Base-by-base conservation (phyloP, 2,797 vertebrate genomes). In the Phataginus tricuspis region DNA sequence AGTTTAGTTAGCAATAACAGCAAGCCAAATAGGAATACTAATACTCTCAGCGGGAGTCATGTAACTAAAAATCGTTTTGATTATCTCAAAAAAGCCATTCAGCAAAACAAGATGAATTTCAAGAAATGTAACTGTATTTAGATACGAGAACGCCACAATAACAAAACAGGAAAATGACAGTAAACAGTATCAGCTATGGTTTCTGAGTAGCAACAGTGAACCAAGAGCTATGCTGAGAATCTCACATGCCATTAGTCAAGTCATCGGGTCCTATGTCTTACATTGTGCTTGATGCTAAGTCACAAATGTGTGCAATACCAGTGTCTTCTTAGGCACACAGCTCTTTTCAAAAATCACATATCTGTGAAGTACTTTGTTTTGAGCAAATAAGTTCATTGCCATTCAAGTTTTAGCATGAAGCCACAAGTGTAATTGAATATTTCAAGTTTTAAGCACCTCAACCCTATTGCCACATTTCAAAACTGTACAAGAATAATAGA, bases 101-200 rank as follows among this genome's bases (percentile, higher is more conserved):
- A 75, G 39, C 2, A 86, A 94, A 92, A 61, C 34, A 49, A 90
- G 69, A 86, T 71, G 42, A 96, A 91, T 68, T 92, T 74, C 66
- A 75, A 74, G 51, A 96, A 63, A 51, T 51, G 15, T 39, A 75
- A 90, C 64, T 5, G 29, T 53, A 84, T 59, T 77, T 74, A 42
- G 39, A 61, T 5, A 39, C 16, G 21, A 96, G 92, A 95, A 87
- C 4, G 15, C 61, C 53, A 68, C 23, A 80, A 61, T 61, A 34
- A 86, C 3, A 92, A 86, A 74, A 91, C 7, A 82, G 39, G 34
- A 74, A 94, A 91, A 91, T 4, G 85, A 51, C 1, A 49, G 59
- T 39, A 23, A 85, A 18, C 64, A 64, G 29, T 45, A 61, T 51
- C 25, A 78, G 8, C 51, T 84, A 89, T 61, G 83, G 37, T 78